Percentiles rank a stretch among this genome's conserved stretches.
phyloP scores from a whole-genome alignment of 2,113 vertebrate species.

The Dasyornis broadbenti region DNA sequence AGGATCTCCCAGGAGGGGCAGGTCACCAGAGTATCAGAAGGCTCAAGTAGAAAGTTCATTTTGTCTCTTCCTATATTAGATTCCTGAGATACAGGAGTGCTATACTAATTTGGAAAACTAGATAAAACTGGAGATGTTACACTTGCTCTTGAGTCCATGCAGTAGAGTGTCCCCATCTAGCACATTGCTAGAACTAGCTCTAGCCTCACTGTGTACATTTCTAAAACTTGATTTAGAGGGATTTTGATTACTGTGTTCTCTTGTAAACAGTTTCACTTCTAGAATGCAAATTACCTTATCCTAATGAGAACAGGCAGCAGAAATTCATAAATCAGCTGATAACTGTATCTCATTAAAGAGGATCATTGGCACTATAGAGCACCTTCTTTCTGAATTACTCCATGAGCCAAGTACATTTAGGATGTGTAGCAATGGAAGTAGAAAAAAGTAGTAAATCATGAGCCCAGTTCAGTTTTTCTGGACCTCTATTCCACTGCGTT shows the following conservation, averaged over 20 bases:
- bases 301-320: conserved; percentile 23
- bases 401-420: neutral
- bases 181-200: neutral
- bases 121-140: neutral
- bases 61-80: neutral
- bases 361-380: neutral
- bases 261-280: conserved; percentile 16
- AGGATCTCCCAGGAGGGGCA: neutral
- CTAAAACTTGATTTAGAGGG: conserved; percentile 12
- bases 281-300: neutral
- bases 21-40: conserved; percentile 17
- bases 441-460: neutral
- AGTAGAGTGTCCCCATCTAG: neutral
- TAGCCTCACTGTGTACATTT: neutral
- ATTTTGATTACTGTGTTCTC: conserved; percentile 25
- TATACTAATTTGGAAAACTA: neutral
- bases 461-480: neutral
- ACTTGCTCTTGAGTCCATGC: neutral
- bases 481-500: neutral
- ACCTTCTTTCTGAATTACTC: neutral
- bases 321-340: conserved; percentile 34
- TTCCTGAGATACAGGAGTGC: neutral
- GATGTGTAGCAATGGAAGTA: neutral
- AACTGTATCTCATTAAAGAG: conserved; percentile 26
- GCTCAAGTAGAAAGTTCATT: conserved; percentile 7